Evolutionary conservation across 2,113 vertebrate genomes (phyloP).

Genomic region (Tapirus terrestris): DNA sequence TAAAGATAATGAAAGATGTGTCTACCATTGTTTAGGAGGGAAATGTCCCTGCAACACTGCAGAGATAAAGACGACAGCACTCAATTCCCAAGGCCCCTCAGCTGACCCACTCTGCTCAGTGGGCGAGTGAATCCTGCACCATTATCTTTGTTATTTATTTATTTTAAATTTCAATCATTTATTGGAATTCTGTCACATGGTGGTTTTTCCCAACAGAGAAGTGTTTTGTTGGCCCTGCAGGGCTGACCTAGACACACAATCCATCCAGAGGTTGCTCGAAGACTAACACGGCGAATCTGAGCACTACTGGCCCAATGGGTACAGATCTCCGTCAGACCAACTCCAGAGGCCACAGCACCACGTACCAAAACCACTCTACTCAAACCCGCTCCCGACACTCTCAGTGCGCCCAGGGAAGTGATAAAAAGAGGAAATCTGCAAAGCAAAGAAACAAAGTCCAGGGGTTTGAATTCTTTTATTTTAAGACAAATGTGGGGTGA

Average conservation of each 20-base stretch:
- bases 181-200: not conserved
- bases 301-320: not conserved
- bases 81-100: not conserved
- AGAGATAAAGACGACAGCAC: not conserved
- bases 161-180: not conserved
- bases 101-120: too few species aligned
- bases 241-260: not conserved
- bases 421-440: not conserved
- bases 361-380: not conserved
- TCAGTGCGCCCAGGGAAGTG: not conserved
- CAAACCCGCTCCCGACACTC: not conserved
- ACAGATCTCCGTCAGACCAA: too few species aligned
- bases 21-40: rapidly evolving
- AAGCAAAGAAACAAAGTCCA: not conserved
- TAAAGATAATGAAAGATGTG: not conserved
- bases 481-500: not conserved
- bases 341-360: not conserved
- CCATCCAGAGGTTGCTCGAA: not conserved
- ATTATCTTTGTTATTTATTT: not conserved
- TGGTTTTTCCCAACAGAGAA: not conserved
- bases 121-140: not conserved
- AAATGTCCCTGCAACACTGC: rapidly evolving
- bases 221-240: not conserved
- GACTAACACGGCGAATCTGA: not conserved
- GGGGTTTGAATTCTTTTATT: not conserved